phyloP scores from a whole-genome alignment of 2,888 invertebrate genomes.

The Antitype chi region DNA sequence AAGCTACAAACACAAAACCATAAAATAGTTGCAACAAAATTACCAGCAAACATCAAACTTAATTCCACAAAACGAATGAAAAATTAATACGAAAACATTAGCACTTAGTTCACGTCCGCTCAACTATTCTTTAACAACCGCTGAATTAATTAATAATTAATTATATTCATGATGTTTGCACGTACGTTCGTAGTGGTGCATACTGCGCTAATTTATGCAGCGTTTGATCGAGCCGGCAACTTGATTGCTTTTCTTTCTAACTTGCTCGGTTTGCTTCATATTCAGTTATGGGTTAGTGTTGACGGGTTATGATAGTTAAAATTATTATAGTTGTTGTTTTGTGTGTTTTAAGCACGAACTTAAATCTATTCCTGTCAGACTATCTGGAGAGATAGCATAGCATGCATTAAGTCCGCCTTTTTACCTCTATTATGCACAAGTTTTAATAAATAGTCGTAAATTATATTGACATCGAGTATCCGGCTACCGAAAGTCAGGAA shows the following conservation, averaged over 20 bases:
- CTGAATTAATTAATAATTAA: conserved; percentile 67
- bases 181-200: conserved; percentile 52
- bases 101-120: conserved; percentile 43
- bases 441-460: too few species aligned
- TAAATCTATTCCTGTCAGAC: background rate
- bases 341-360: conserved; percentile 25
- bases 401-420: background rate
- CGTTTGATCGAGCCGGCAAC: conserved; percentile 68
- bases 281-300: conserved; percentile 50
- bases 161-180: conserved; percentile 67
- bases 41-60: conserved; percentile 11
- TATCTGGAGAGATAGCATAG: background rate
- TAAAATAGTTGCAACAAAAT: background rate
- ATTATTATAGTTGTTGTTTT: conserved; percentile 44
- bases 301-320: conserved; percentile 21
- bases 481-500: background rate
- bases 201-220: conserved; percentile 78
- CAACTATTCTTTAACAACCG: conserved; percentile 58
- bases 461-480: conserved; percentile 20
- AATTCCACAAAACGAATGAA: conserved; percentile 28
- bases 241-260: conserved; percentile 76
- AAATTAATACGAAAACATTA: conserved; percentile 50
- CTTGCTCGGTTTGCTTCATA: conserved; percentile 68
- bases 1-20: background rate
- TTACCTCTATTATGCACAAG: background rate